These are phyloP conservation scores for Periophthalmus modestus DNA, from an alignment of 2,113 vertebrate species.

Conservation along the genomic window DNA sequence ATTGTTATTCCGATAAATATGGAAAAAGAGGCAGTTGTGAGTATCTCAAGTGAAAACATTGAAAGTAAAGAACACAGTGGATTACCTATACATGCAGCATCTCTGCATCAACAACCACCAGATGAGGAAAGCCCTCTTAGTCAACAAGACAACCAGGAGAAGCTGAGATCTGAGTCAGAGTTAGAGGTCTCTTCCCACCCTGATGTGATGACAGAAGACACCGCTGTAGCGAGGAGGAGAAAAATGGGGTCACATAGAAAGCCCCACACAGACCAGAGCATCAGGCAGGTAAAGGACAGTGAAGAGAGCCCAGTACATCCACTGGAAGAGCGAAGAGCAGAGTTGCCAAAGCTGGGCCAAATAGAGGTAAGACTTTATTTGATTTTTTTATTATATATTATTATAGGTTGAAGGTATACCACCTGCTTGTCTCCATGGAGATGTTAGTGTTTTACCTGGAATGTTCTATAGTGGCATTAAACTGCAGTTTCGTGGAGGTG, in stretches of 20 bases:
- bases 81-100: neutral
- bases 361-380: conserved; percentile 48
- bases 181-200: conserved; percentile 10
- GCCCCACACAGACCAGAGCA: conserved; percentile 40
- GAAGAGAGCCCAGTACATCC: conserved; percentile 8
- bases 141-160: conserved; percentile 12
- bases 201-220: conserved; percentile 27
- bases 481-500: neutral
- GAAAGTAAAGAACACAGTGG: conserved; percentile 11
- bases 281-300: neutral
- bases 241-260: conserved; percentile 76
- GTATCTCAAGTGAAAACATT: neutral
- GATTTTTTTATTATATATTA: neutral
- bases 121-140: conserved; percentile 23
- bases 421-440: neutral
- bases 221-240: conserved; percentile 48
- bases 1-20: neutral
- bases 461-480: neutral
- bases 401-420: neutral
- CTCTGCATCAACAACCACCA: conserved; percentile 3
- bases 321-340: conserved; percentile 10
- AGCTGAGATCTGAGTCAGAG: neutral
- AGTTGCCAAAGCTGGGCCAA: neutral
- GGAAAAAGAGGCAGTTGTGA: neutral
- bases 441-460: neutral